Evolutionary conservation across 2,113 vertebrate genomes (phyloP).

Genomic region (Myanophis thanlyinensis): DNA sequence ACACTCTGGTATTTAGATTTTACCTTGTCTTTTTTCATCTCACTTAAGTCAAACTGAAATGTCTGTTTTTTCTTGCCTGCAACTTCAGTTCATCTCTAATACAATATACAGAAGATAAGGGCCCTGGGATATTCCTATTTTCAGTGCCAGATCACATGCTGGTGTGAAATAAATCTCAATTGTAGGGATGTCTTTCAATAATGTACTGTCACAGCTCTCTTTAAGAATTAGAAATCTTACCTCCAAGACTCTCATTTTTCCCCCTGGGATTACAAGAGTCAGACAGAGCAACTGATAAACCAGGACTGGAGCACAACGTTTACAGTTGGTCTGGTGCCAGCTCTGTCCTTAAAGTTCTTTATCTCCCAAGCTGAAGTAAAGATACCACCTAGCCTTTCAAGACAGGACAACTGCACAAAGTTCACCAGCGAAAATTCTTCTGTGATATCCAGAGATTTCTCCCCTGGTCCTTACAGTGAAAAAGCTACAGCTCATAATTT

Average conservation of each 20-base stretch:
- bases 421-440: not conserved
- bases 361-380: not conserved
- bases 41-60: not conserved
- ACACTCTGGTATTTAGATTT: not conserved
- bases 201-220: not conserved
- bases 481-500: not conserved
- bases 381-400: not conserved
- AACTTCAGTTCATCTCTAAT: not conserved
- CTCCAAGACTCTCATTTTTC: slow-evolving; percentile 13
- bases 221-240: not conserved
- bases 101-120: not conserved
- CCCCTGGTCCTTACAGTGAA: not conserved
- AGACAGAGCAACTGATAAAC: not conserved
- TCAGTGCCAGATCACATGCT: not conserved
- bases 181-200: not conserved
- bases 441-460: not conserved
- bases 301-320: not conserved
- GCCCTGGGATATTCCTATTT: not conserved
- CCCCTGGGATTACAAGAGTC: not conserved
- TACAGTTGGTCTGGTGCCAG: not conserved
- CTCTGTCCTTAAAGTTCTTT: not conserved
- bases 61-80: not conserved
- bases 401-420: not conserved
- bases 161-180: not conserved
- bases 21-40: not conserved